Base-by-base conservation (phyloP, 2,888 invertebrate genomes). In the Tetropium fuscum region DNA sequence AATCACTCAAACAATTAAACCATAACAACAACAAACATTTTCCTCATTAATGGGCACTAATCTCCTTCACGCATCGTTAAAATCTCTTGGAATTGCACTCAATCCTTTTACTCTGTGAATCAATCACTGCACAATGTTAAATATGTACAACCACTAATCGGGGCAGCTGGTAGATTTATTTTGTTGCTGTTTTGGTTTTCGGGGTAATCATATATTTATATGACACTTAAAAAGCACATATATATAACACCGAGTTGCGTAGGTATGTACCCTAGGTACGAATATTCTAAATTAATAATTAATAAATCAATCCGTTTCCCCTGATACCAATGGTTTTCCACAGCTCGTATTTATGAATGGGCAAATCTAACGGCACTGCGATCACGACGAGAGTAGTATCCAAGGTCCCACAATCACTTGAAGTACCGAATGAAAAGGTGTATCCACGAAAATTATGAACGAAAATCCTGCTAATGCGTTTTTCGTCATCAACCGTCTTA, bases 1-100 rank as follows among this genome's bases (percentile, higher is more conserved):
- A 66, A 66, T 63, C 66, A 66, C 66, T 56, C 55, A 57, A 66
- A 63, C 60, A 57, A 66, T 63, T 61, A 62, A 64, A 66, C 56
- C 64, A 66, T 64, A 64, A 67, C 64, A 62, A 66, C 60, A 63
- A 64, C 59, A 61, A 67, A 64, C 64, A 67, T 15, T 43, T 20
- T 55, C 54, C 57, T 60, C 57, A 63, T 61, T 56, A 61, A 61
- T 61, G 49, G 55, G 59, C 61, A 66, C 59, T 64, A 62, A 62
- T 60, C 59, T 45, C 18, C 55, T 60, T 60, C 45, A 60, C 56
- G 60, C 62, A 62, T 64, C 60, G 60, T 59, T 61, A 59, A 58
- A 66, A 63, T 66, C 59, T 55, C 55, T 63, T 59, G 53, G 49
- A 63, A 66, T 62, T 57, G 58, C 62, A 63, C 63, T 63, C 55